Base-by-base conservation (phyloP, 2,113 vertebrate genomes). In the Strix aluco region DNA sequence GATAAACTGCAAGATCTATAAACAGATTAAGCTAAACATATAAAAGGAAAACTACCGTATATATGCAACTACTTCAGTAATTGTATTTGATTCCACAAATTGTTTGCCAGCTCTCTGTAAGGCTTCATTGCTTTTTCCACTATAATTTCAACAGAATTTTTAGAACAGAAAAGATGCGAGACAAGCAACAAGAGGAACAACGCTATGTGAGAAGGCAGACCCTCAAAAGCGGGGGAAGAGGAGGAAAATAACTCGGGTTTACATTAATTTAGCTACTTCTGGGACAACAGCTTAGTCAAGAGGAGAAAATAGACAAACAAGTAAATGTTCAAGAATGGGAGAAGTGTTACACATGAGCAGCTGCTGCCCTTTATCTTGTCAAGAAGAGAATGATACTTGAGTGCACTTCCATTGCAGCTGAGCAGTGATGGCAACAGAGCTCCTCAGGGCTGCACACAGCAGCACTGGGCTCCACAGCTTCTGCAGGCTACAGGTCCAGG, bases 11-110 rank as follows among this genome's bases (percentile, higher is more conserved):
- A 74, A 91, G 73, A 86, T 80, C 83, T 38, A 83, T 58, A 86
- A 91, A 69, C 81, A 90, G 74, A 92, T 73, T 63, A 95, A 67
- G 42, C 58, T 70, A 86, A 92, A 81, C 65, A 58, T 42, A 49
- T 29, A 62, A 88, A 83, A 95, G 55, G 62, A 95, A 92, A 88
- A 77, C 67, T 34, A 93, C 54, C 3, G 0, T 2, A 13, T 38
- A 46, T 19, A 77, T 42, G 46, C 66, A 81, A 32, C 30, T 18
- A 19, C 67, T 67, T 70, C 58, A 74, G 30, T 51, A 85, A 66
- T 18, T 59, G 38, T 6, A 63, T 81, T 70, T 40, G 59, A 92
- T 52, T 82, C 81, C 13, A 72, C 73, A 75, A 82, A 75, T 27
- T 1, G 0, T 72, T 67, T 65, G 46, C 49, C 21, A 38, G 57